Evolutionary conservation across 2,113 vertebrate species (phyloP), one percentile per base, ranked within the genome.

Genomic region (Neotragus moschatus): DNA sequence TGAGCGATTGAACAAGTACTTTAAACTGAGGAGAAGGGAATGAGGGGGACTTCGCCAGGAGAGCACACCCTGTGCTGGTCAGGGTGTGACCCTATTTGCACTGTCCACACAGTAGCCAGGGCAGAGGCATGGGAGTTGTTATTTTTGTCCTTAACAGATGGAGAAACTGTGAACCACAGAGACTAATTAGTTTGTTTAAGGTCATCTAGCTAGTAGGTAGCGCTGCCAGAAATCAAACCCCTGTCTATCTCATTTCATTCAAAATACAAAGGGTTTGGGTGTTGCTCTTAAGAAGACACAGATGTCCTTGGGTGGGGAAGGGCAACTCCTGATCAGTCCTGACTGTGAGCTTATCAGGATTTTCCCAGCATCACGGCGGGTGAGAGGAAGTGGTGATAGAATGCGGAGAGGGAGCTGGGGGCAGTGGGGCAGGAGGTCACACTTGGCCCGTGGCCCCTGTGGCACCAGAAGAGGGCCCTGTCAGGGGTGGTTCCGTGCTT

Each of bases 11-110:
- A 14, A 26, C 16, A 80, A 51, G 47, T 84, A 15, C 75, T 93
- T 55, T 45, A 45, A 63, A 25, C 11, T 12, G 17, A 63, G 55
- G 14, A 58, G 55, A n/a, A 73, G 53, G 60, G 63, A 47, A 26
- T 0, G 33, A 36, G 26, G 19, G 49, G 7, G 36, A 16, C 26
- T 16, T 45, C 0, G 0, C 0, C 6, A 3, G 12, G 0, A 19
- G 12, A 19, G 9, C 61, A 23, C 8, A 3, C 26, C 58, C 60
- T 7, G 19, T 75, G 21, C 25, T 30, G 28, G n/a, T 16, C 81
- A 25, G 33, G 33, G 15, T 25, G 33, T 39, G 43, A 0, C 16
- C 26, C 33, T 26, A 17, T 58, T 7, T 8, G 81, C 58, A 26
- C n/a, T 28, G 2, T 28, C 28, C 8, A 26, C 53, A 2, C 13